phyloP scores from a whole-genome alignment of 2,888 invertebrate species.

The Anthrax anthrax region DNA sequence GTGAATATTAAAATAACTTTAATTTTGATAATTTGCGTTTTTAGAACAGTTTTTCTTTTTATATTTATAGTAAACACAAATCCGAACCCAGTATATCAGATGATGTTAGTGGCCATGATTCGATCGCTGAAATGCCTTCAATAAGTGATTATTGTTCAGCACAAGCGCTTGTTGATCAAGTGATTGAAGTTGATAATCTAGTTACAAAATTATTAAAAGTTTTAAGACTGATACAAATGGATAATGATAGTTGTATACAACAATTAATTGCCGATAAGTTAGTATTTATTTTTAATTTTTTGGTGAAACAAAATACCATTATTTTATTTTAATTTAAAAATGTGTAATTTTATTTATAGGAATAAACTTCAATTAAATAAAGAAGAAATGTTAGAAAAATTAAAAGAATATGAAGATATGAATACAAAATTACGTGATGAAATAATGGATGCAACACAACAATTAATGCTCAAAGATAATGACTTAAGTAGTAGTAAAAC shows the following conservation, averaged over 20 bases:
- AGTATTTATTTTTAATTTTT: not conserved
- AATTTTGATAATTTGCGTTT: not conserved
- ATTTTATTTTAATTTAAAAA: not conserved
- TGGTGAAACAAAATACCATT: not conserved
- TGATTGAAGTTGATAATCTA: slow-evolving; percentile 59
- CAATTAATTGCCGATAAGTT: slow-evolving; percentile 50
- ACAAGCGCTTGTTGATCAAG: slow-evolving; percentile 52
- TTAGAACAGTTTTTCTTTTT: not conserved
- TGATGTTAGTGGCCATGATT: slow-evolving; percentile 34
- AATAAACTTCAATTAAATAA: slow-evolving; percentile 34
- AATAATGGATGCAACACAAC: slow-evolving; percentile 40
- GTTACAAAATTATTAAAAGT: slow-evolving; percentile 59
- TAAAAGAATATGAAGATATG: slow-evolving; percentile 41
- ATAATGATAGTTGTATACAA: slow-evolving; percentile 51
- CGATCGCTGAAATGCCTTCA: slow-evolving; percentile 36
- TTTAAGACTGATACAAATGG: slow-evolving; percentile 55
- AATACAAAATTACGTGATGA: slow-evolving; percentile 40
- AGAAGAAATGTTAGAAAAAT: slow-evolving; percentile 35
- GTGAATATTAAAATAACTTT: slow-evolving; percentile 16
- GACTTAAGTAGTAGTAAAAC: slow-evolving; percentile 39
- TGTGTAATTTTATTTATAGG: slow-evolving; percentile 15
- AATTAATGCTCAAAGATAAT: slow-evolving; percentile 37
- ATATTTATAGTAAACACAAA: slow-evolving; percentile 8
- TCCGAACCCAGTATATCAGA: slow-evolving; percentile 27
- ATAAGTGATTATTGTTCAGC: slow-evolving; percentile 40